Evolutionary conservation across 2,888 invertebrate species (phyloP).

Genomic region (Erebia aethiops): DNA sequence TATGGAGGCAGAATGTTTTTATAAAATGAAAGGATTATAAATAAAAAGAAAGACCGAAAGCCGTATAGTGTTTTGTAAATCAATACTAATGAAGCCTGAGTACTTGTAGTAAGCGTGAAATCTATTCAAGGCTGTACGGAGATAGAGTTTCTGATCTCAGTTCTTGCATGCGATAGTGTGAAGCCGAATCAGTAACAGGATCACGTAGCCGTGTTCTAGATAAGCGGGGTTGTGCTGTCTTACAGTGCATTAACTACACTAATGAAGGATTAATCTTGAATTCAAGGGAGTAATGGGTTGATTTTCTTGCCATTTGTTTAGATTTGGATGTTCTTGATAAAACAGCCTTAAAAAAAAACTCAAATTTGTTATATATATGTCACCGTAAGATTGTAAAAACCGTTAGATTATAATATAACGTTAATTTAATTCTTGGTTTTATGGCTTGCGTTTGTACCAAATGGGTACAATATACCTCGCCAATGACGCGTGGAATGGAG

Average conservation of each 20-base stretch:
- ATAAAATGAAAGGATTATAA: no score
- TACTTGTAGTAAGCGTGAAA: slow-evolving; percentile 33
- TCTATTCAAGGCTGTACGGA: slow-evolving; percentile 32
- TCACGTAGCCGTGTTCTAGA: slow-evolving; percentile 37
- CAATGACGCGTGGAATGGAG: no score
- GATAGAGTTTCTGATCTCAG: slow-evolving; percentile 38
- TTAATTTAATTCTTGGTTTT: no score
- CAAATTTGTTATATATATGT: no score
- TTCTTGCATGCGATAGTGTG: slow-evolving; percentile 33
- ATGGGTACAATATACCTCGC: no score
- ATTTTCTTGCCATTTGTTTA: slow-evolving; percentile 5
- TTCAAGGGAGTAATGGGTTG: neutral
- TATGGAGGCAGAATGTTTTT: no score
- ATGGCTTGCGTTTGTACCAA: no score
- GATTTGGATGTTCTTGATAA: neutral
- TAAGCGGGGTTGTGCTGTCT: slow-evolving; percentile 30
- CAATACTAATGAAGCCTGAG: slow-evolving; percentile 33
- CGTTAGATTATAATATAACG: no score
- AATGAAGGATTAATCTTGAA: slow-evolving; percentile 34
- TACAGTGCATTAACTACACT: slow-evolving; percentile 31
- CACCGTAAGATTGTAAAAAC: no score
- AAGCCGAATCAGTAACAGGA: slow-evolving; percentile 39
- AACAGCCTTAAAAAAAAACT: no score
- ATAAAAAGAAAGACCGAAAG: neutral
- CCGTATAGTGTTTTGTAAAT: slow-evolving; percentile 26